These are phyloP conservation scores for Eristalinus aeneus DNA, from an alignment of 2,888 invertebrate genomes.

Conservation along the genomic window DNA sequence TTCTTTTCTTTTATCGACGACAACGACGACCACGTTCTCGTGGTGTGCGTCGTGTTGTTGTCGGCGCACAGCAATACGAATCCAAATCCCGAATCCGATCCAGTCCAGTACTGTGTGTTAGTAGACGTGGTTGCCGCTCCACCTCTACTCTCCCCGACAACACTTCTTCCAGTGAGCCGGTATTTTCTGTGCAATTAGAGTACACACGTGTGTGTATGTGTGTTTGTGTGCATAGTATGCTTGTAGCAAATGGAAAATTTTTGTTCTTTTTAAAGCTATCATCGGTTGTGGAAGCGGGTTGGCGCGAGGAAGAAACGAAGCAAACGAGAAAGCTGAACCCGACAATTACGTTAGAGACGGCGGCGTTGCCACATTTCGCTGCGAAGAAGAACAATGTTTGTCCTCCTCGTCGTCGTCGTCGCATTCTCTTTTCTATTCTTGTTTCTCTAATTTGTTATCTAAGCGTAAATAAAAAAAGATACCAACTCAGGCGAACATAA, in stretches of 20 bases:
- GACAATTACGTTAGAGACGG: conserved; percentile 36
- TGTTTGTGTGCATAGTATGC: conserved; percentile 10
- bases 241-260: conserved; percentile 30
- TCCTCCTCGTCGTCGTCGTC: not conserved
- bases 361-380: conserved; percentile 42
- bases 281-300: not conserved
- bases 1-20: not conserved
- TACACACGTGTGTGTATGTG: not conserved
- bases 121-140: conserved; percentile 7
- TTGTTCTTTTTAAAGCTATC: conserved; percentile 33
- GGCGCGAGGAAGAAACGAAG: not conserved
- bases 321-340: conserved; percentile 41
- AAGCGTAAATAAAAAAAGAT: conserved; percentile 29
- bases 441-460: conserved; percentile 45
- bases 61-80: conserved; percentile 10
- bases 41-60: not conserved
- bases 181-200: conserved; percentile 52
- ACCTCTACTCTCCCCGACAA: not conserved
- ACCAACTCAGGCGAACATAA: conserved; percentile 32
- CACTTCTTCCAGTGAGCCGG: conserved; percentile 34
- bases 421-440: not conserved
- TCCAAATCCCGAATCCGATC: conserved; percentile 15
- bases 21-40: conserved; percentile 13
- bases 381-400: not conserved
- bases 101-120: conserved; percentile 1